A percentile compares a stretch with the other conserved stretches of the same genome.
Evolutionary conservation across 2,888 invertebrate genomes (phyloP).

Genomic region (Catocala nupta): DNA sequence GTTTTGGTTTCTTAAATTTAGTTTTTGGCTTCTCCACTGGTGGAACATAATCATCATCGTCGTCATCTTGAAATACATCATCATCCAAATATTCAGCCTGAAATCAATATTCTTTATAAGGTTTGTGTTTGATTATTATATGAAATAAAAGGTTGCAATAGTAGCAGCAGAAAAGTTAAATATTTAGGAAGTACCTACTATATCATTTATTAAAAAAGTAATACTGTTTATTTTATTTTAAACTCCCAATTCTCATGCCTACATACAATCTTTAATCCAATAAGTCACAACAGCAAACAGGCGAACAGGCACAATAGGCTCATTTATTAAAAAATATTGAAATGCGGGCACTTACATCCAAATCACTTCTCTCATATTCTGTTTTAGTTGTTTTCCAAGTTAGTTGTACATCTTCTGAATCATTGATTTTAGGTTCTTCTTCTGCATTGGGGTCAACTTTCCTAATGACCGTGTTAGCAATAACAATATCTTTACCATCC

Average conservation of each 20-base stretch:
- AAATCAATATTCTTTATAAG: slow-evolving; percentile 9
- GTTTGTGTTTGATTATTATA: too few species aligned
- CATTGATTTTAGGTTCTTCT: slow-evolving; percentile 48
- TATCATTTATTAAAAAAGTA: too few species aligned
- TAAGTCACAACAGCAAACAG: too few species aligned
- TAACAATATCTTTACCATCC: slow-evolving; percentile 76
- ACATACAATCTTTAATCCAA: too few species aligned
- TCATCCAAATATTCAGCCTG: slow-evolving; percentile 78
- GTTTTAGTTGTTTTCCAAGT: slow-evolving; percentile 67
- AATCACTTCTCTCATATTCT: slow-evolving; percentile 50
- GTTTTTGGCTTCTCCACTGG: slow-evolving; percentile 69
- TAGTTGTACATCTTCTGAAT: slow-evolving; percentile 62
- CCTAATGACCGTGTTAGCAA: slow-evolving; percentile 81
- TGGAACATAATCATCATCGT: slow-evolving; percentile 79
- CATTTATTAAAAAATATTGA: neutral
- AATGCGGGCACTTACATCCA: slow-evolving; percentile 65
- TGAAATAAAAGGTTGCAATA: too few species aligned
- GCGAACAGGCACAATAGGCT: too few species aligned
- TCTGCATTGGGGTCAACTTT: slow-evolving; percentile 74
- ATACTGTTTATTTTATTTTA: too few species aligned
- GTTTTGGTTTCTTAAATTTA: slow-evolving; percentile 79
- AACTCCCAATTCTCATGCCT: too few species aligned
- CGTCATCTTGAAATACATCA: slow-evolving; percentile 79
- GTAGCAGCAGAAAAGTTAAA: too few species aligned
- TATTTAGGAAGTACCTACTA: too few species aligned